phyloP scores from a whole-genome alignment of 2,113 vertebrate genomes.

The Tyrannus savana region DNA sequence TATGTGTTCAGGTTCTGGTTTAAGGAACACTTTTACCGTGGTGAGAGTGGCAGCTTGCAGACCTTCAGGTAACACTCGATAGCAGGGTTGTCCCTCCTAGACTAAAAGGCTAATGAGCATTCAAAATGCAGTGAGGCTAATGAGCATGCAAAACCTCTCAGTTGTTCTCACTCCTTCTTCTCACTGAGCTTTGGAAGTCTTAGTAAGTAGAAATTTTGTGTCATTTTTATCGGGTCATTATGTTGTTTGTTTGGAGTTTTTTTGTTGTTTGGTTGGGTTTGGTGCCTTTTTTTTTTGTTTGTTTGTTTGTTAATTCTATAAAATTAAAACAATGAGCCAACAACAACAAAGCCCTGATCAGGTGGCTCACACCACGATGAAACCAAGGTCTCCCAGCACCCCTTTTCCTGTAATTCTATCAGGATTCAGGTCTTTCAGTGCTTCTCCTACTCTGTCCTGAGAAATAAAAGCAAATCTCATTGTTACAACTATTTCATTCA shows the following conservation, averaged over 20 bases:
- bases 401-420: neutral
- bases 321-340: neutral
- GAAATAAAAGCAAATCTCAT: neutral
- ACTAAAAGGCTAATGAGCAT: neutral
- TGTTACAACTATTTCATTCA: neutral
- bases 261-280: too few relatives aligned
- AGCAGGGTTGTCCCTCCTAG: neutral
- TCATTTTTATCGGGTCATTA: neutral
- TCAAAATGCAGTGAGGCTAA: neutral
- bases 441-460: neutral
- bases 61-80: neutral
- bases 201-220: neutral
- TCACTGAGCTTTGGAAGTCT: neutral
- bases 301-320: too few relatives aligned
- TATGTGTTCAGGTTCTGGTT: neutral
- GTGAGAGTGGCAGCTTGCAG: neutral
- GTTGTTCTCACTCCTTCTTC: neutral
- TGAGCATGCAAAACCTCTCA: neutral
- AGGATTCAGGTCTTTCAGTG: neutral
- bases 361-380: neutral
- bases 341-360: neutral
- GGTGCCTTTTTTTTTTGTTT: too few relatives aligned
- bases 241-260: too few relatives aligned
- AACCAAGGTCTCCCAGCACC: neutral
- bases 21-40: neutral